A percentile compares a stretch with the other conserved stretches of the same genome.
Conservation (phyloP, 2,888 invertebrate species). For the Lampropteryx suffumata region DNA sequence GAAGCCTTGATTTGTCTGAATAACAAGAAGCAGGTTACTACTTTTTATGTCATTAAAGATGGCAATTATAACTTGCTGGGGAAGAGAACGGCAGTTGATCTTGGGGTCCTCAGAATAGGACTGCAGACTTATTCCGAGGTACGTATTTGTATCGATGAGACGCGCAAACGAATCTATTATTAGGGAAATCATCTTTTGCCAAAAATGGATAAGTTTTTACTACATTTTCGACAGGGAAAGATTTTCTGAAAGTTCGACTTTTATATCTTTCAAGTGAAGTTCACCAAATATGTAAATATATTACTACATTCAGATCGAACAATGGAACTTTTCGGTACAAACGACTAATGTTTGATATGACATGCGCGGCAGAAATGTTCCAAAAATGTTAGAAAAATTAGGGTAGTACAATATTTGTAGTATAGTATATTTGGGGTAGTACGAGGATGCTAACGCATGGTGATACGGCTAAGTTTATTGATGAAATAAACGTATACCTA, state of each 20-base stretch:
- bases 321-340: not conserved
- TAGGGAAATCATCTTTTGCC: not conserved
- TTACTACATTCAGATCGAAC: not conserved
- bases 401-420: too few relatives aligned
- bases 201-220: not conserved
- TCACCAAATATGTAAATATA: not conserved
- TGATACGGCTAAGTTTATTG: not conserved
- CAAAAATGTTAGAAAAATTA: not conserved
- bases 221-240: not conserved
- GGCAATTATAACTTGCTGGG: not conserved
- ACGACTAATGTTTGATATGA: not conserved
- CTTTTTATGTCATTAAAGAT: not conserved
- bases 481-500: not conserved
- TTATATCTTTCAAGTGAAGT: not conserved
- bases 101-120: not conserved
- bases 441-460: not conserved
- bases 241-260: not conserved
- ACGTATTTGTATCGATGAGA: not conserved
- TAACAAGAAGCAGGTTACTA: not conserved
- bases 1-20: not conserved
- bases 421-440: too few relatives aligned
- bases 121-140: not conserved
- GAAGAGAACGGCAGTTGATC: not conserved
- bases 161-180: not conserved
- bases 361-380: not conserved